Evolutionary conservation across 1,140 invertebrate species (phyloP).

Genomic region (Trichonephila clavata): DNA sequence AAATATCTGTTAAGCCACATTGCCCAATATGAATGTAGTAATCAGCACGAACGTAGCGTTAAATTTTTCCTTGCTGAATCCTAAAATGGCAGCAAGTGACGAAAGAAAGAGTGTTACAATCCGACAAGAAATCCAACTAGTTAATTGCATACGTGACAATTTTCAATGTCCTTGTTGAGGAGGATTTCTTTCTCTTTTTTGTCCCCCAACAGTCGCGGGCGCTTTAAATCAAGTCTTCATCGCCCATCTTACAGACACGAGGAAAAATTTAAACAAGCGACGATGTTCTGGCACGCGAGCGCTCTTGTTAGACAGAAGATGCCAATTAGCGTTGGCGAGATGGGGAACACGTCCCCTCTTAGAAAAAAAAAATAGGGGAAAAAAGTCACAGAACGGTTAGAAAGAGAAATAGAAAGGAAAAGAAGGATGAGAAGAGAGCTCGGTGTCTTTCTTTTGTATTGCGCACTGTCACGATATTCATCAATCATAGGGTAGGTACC

Average conservation of each 20-base stretch:
- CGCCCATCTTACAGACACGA: not conserved
- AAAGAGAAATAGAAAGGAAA: not conserved
- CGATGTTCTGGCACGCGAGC: slow-evolving; percentile 9
- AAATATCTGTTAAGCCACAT: too few species aligned
- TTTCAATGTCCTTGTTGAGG: not conserved
- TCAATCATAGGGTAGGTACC: slow-evolving; percentile 1
- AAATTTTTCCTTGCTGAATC: too few species aligned
- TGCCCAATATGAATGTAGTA: too few species aligned
- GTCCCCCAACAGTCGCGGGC: not conserved
- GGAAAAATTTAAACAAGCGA: not conserved
- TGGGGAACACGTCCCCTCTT: not conserved
- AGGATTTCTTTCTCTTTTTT: not conserved
- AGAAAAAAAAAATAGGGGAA: not conserved
- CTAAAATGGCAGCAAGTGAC: too few species aligned
- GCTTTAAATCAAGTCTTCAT: slow-evolving; percentile 31
- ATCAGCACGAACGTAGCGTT: too few species aligned
- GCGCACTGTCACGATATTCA: not conserved
- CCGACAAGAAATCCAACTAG: not conserved
- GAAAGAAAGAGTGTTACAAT: not conserved
- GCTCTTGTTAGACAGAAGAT: not conserved
- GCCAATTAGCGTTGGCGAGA: slow-evolving; percentile 50
- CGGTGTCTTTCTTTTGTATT: not conserved
- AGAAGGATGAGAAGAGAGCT: not conserved
- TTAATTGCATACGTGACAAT: not conserved
- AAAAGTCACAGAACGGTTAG: not conserved